Evolutionary conservation across 2,888 invertebrate species (phyloP).

Genomic region (Syrphus vitripennis): DNA sequence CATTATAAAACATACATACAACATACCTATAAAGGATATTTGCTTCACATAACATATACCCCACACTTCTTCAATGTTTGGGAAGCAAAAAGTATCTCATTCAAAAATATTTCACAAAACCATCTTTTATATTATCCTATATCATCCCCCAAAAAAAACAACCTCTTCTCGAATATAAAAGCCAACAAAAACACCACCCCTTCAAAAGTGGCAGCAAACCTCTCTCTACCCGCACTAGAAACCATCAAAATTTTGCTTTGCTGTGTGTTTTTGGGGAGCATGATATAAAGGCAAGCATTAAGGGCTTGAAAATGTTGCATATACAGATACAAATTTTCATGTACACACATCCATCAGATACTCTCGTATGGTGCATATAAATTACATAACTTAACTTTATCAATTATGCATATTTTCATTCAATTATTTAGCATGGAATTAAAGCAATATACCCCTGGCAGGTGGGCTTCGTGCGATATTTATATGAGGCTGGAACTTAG

Average conservation of each 20-base stretch:
- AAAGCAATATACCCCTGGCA: conserved; percentile 64
- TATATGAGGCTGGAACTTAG: not conserved
- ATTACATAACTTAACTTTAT: conserved; percentile 72
- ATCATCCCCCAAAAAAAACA: not conserved
- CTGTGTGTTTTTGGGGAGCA: conserved; percentile 3
- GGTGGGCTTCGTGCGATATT: not conserved
- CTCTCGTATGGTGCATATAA: conserved; percentile 63
- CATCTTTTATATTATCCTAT: conserved; percentile 30
- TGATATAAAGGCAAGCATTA: not conserved
- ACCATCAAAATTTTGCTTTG: not conserved
- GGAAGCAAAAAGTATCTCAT: conserved; percentile 31
- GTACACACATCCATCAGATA: not conserved
- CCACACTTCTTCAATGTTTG: not conserved
- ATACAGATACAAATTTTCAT: not conserved
- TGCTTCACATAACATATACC: not conserved
- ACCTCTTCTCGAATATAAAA: not conserved
- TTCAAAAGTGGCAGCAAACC: too few species aligned
- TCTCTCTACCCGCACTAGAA: not conserved
- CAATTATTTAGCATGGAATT: conserved; percentile 72
- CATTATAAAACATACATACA: not conserved
- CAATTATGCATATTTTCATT: conserved; percentile 73
- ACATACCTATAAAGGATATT: too few species aligned
- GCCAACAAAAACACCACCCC: not conserved
- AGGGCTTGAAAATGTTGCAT: conserved; percentile 7
- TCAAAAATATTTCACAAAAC: conserved; percentile 50